phyloP scores from a whole-genome alignment of 2,113 vertebrate species.

The Gobius niger region DNA sequence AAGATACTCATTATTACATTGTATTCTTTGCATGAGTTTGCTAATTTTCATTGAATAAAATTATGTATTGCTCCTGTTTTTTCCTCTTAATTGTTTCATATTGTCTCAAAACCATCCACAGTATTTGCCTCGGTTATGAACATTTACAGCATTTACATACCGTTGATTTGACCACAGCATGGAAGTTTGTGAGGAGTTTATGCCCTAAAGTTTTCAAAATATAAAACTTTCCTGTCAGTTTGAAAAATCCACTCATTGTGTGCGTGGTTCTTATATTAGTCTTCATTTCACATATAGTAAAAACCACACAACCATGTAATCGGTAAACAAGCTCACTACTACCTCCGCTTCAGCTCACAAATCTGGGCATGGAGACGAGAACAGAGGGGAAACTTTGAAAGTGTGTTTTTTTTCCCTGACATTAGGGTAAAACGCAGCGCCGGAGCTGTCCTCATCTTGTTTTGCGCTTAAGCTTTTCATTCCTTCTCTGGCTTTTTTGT shows the following conservation, averaged over 20 bases:
- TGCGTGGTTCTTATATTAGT: conserved; percentile 30
- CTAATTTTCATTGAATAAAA: too few relatives aligned
- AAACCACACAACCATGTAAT: conserved; percentile 58
- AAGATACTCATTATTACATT: not conserved
- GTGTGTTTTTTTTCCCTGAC: conserved; percentile 67
- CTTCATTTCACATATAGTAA: conserved; percentile 37
- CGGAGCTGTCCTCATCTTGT: conserved; percentile 66
- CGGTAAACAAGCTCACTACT: conserved; percentile 49
- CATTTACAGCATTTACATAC: too few relatives aligned
- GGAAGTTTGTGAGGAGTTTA: conserved; percentile 16
- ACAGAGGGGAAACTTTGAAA: conserved; percentile 60
- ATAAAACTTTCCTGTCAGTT: conserved; percentile 45
- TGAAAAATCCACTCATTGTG: conserved; percentile 17
- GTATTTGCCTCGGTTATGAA: too few relatives aligned
- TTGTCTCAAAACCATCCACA: too few relatives aligned
- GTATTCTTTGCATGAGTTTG: too few relatives aligned
- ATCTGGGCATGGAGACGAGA: conserved; percentile 41
- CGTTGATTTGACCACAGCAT: too few relatives aligned
- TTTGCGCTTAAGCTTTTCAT: conserved; percentile 48
- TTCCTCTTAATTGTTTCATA: too few relatives aligned
- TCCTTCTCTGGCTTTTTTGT: conserved; percentile 58
- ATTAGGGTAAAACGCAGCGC: conserved; percentile 34
- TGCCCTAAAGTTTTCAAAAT: conserved; percentile 40
- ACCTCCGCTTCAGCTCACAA: conserved; percentile 23
- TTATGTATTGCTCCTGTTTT: too few relatives aligned